phyloP scores from a whole-genome alignment of 2,113 vertebrate species.

The Lamprologus tigripictilis region DNA sequence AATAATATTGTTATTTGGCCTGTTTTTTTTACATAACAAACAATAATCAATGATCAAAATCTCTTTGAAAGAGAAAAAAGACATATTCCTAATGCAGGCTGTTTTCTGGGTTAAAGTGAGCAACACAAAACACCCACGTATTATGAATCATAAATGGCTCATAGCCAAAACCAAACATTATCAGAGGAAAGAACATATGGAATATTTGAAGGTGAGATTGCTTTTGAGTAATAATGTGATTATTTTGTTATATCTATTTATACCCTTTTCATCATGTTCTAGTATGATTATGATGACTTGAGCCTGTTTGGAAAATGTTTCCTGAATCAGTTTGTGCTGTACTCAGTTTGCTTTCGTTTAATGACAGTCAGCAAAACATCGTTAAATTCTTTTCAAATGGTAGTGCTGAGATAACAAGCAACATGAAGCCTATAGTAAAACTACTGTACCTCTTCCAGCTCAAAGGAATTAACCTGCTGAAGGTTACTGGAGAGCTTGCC shows the following conservation, averaged over 20 bases:
- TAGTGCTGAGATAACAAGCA: neutral
- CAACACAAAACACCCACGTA: neutral
- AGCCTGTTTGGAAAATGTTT: neutral
- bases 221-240: neutral
- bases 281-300: neutral
- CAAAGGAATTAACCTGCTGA: constrained; percentile 63
- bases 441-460: constrained; percentile 71
- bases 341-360: neutral
- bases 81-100: neutral
- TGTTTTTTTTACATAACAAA: neutral
- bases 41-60: neutral
- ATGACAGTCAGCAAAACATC: neutral
- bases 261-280: neutral
- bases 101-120: neutral
- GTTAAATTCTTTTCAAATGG: neutral
- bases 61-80: accelerated
- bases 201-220: neutral
- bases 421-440: neutral
- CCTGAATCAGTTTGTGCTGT: accelerated
- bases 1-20: neutral
- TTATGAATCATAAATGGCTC: neutral
- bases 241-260: accelerated
- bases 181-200: neutral
- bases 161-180: accelerated
- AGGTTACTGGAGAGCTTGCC: constrained; percentile 6